Base-by-base conservation (phyloP, 2,113 vertebrate species). In the Heloderma charlesbogerti region DNA sequence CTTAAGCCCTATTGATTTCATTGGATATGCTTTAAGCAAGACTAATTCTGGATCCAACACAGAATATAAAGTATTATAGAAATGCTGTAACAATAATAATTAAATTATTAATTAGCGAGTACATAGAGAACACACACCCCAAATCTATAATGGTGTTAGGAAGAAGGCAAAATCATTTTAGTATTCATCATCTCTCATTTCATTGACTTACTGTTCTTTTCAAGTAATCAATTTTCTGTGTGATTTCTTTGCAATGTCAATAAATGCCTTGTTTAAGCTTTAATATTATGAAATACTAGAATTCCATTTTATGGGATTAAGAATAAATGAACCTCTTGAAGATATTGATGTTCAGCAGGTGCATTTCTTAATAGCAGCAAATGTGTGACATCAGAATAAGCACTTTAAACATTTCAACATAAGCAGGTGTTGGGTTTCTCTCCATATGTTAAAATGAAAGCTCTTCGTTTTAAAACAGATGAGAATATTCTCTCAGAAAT, bases 281-380 rank as follows among this genome's bases (percentile, higher is more conserved):
- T 75, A 86, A 43, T 86, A 60, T 87, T 94, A n/a, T 12, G 63
- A 88, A 94, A 86, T 91, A 88, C 79, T 88, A 89, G 29, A 93
- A 89, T 78, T 69, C 87, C 90, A 66, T 92, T 87, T 90, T 60
- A 86, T 93, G 69, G 12, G 87, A 77, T 4, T 86, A 3, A 74
- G 67, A 82, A 54, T 87, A 84, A 87, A 87, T 66, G 0, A 94
- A 84, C 91, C 51, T n/a, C 45, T n/a, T 34, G 89, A 71, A 89
- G 43, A 87, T 45, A 84, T 34, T 84, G 85, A 67, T 91, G 88
- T 92, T 96, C 86, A 92, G 57, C 90, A 95, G 93, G 83, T 79
- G 57, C 89, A 87, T 25, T 89, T 87, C 60, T 88, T 90, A 57
- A 34, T 71, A 86, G 84, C 18, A 27, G 51, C 0, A 0, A 81